Conservation (phyloP, 92 coral and sea anemone genomes). For the Parazoanthus swiftii region DNA sequence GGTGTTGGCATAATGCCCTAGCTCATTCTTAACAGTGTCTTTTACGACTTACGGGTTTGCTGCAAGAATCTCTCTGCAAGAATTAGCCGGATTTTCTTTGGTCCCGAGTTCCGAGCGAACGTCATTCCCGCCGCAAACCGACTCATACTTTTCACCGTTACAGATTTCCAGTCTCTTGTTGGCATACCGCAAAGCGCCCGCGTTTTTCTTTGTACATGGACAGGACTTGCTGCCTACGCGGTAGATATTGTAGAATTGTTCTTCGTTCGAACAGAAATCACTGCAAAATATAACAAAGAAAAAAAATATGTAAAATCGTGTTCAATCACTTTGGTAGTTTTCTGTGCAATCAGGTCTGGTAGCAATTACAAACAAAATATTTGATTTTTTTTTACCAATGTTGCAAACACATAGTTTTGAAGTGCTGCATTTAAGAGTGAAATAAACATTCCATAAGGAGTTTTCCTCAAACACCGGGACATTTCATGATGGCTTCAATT, state of each 20-base stretch:
- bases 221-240: conserved; percentile 26
- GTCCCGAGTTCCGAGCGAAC: not conserved
- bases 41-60: conserved; percentile 10
- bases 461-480: too few relatives aligned
- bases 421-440: too few relatives aligned
- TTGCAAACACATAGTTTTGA: too few relatives aligned
- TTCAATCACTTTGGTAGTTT: not conserved
- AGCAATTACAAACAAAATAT: too few relatives aligned
- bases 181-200: conserved; percentile 58
- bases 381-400: too few relatives aligned
- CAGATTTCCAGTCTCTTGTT: conserved; percentile 55
- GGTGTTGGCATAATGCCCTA: not conserved
- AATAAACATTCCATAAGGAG: too few relatives aligned
- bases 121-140: conserved; percentile 4
- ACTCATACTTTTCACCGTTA: conserved; percentile 46
- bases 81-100: not conserved
- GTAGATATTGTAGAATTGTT: conserved; percentile 24
- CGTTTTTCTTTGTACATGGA: conserved; percentile 40
- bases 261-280: conserved; percentile 2
- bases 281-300: not conserved
- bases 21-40: not conserved
- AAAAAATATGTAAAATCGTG: not conserved
- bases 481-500: too few relatives aligned
- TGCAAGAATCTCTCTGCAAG: conserved; percentile 19
- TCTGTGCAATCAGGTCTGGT: not conserved